Base-by-base conservation (phyloP, 2,113 vertebrate genomes). In the Tachysurus fulvidraco region DNA sequence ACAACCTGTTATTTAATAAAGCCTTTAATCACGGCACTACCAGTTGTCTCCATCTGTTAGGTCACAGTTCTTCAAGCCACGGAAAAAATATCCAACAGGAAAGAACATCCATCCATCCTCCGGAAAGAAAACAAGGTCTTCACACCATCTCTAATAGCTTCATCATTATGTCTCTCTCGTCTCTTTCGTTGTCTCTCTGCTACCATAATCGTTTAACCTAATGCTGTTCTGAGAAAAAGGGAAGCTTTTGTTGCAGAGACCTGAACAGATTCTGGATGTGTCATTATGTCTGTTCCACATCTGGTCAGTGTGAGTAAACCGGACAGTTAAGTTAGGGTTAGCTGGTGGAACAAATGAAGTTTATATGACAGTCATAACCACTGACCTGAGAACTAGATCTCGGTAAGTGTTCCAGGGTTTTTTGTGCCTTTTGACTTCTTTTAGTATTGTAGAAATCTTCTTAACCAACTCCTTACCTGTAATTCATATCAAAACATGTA, bases 91-190 rank as follows among this genome's bases (percentile, higher is more conserved):
- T 73, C 46, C 46, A 50, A 50, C 46, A 36, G 36, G 36, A 28
- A 87, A 81, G 14, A 28, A 11, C 12, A 73, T 50, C 46, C 14
- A 69, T 89, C n/a, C 88, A 89, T 83, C 86, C 88, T 28, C 88
- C 88, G 62, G 36, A 36, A 36, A 89, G 87, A 60, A 85, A 89
- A 14, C 69, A 46, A 85, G 36, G 36, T 36, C 36, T 36, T 36
- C 36, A 52, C 16, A 85, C 54, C 69, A 87, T 89, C 60, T 69
- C 44, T 6, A 73, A 28, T 28, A 89, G 86, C 74, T 69, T 85
- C 5, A 30, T 89, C 30, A 54, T 89, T 74, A 87, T n/a, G n/a
- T n/a, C n/a, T n/a, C n/a, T n/a, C n/a, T n/a, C n/a, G n/a, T n/a
- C n/a, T n/a, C 85, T 0, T 65, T 86, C 21, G 25, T 73, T 9